phyloP scores from a whole-genome alignment of 2,113 vertebrate genomes.

The Pteronura brasiliensis region DNA sequence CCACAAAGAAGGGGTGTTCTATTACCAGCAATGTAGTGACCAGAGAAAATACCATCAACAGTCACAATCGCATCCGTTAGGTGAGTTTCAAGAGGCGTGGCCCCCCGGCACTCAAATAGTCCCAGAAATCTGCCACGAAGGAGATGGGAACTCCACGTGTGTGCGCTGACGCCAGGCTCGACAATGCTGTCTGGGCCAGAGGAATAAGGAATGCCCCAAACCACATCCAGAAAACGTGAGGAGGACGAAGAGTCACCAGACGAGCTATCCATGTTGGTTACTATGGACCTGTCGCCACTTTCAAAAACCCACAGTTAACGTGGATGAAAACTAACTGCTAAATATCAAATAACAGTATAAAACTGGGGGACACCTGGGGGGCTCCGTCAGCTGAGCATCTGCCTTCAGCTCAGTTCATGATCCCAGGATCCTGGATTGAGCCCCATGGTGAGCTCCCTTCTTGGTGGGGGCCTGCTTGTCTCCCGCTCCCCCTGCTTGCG shows the following conservation, averaged over 20 bases:
- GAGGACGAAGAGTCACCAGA: neutral
- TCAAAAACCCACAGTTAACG: neutral
- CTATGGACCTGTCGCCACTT: neutral
- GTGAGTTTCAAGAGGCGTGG: neutral
- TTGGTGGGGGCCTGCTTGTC: no score
- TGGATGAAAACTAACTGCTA: neutral
- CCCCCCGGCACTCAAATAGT: neutral
- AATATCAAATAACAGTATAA: neutral
- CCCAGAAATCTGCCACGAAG: neutral
- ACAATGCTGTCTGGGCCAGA: neutral
- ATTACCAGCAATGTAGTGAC: neutral
- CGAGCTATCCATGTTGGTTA: neutral
- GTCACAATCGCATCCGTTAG: neutral
- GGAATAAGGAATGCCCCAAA: neutral
- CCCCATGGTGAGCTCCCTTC: no score
- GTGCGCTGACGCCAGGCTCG: neutral
- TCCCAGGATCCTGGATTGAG: no score
- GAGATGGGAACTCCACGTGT: neutral
- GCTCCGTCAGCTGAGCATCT: neutral
- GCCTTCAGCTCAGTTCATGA: neutral
- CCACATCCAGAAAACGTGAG: neutral
- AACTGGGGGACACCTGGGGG: neutral
- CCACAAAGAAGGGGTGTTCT: neutral
- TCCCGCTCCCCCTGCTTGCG: no score
- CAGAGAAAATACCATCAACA: neutral